Evolutionary conservation across 30 jellyfish, hydroid and myxozoan genomes (phyloP).

Genomic region (Pelagia noctiluca): DNA sequence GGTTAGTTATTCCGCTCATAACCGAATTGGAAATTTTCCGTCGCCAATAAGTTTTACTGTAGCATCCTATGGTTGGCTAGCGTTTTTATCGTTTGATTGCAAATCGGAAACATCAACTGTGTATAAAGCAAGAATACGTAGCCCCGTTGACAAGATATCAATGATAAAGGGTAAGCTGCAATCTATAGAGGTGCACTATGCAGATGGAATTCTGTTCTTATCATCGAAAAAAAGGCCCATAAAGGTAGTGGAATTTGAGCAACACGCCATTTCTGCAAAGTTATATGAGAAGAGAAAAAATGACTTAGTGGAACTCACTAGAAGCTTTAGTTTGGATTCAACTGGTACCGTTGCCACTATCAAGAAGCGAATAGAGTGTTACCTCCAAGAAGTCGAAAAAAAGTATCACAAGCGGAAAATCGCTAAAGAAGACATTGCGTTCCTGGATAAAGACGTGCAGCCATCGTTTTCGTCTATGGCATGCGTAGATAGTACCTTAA

Average conservation of each 20-base stretch:
- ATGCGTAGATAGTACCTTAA: constrained; percentile 15
- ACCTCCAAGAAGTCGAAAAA: not conserved
- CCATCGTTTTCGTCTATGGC: constrained; percentile 3
- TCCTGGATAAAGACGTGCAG: not conserved
- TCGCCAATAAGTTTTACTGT: constrained; percentile 10
- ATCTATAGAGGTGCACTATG: constrained; percentile 4
- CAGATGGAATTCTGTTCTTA: not conserved
- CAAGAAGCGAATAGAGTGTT: not conserved
- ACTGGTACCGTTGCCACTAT: constrained; percentile 5
- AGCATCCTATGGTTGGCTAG: not conserved
- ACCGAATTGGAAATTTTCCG: constrained; percentile 30
- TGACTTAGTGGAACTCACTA: not conserved
- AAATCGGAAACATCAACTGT: not conserved
- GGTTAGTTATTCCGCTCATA: not conserved
- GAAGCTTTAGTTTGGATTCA: constrained; percentile 2
- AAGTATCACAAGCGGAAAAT: not conserved
- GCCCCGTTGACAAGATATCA: constrained; percentile 13
- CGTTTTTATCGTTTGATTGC: constrained; percentile 1
- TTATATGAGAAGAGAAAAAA: not conserved
- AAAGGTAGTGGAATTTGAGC: not conserved
- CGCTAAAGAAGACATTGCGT: not conserved
- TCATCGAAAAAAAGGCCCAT: not conserved
- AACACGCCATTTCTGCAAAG: not conserved
- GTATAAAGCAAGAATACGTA: constrained; percentile 19
- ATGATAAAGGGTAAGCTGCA: not conserved